These are phyloP conservation scores for Brachymystax lenok DNA, from an alignment of 2,797 vertebrate species.

Conservation along the genomic window DNA sequence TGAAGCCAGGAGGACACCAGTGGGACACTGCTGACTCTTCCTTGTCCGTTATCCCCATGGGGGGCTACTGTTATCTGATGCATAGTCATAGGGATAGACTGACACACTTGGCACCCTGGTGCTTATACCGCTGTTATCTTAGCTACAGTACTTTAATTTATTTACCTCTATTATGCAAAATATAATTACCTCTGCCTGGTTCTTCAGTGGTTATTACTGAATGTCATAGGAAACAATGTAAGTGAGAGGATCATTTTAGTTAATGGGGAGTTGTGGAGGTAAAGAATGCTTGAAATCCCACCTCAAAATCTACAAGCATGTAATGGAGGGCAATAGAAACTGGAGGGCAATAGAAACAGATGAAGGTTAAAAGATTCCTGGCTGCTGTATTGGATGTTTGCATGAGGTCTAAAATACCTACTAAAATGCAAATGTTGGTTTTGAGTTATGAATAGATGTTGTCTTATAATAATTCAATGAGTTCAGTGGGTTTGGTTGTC, in stretches of 20 bases:
- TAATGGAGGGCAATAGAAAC: slow-evolving; percentile 38
- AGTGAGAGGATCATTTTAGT: neutral
- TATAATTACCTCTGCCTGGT: neutral
- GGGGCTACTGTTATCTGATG: slow-evolving; percentile 41
- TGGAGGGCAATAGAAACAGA: neutral
- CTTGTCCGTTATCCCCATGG: slow-evolving; percentile 36
- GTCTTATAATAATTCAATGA: too few relatives aligned
- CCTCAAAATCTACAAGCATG: neutral
- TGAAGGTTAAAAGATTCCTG: neutral
- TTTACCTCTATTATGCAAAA: neutral
- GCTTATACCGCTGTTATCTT: neutral
- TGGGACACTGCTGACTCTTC: slow-evolving; percentile 29
- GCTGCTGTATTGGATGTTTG: neutral
- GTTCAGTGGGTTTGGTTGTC: too few relatives aligned
- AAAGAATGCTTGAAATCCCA: neutral
- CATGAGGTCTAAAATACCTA: neutral
- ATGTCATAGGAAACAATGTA: neutral
- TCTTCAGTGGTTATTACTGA: neutral
- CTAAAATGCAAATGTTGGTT: neutral
- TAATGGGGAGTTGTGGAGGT: neutral
- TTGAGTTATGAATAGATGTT: neutral
- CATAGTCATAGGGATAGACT: slow-evolving; percentile 14
- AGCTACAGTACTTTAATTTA: neutral
- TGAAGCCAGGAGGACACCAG: neutral
- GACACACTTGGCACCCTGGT: neutral